Evolutionary conservation across 2,888 invertebrate genomes (phyloP).

Genomic region (Macrophya annulata): DNA sequence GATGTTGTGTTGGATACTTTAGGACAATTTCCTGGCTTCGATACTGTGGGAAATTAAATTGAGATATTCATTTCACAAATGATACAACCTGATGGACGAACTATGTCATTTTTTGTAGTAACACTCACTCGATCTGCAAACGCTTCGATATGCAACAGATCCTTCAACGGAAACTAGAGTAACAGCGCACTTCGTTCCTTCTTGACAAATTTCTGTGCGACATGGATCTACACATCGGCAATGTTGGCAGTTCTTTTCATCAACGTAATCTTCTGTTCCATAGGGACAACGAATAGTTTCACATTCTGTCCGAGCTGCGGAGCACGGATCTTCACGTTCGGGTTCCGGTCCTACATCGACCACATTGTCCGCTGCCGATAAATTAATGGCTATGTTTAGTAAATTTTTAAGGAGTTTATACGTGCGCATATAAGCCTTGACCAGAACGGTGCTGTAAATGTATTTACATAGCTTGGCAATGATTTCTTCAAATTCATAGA

Average conservation of each 20-base stretch:
- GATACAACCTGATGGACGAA: constrained; percentile 43
- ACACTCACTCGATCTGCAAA: constrained; percentile 85
- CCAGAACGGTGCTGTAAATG: not conserved
- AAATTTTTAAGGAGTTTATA: not conserved
- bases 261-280: constrained; percentile 85
- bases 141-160: constrained; percentile 81
- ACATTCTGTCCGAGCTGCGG: constrained; percentile 84
- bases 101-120: not conserved
- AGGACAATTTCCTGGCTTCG: constrained; percentile 88
- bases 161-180: constrained; percentile 73
- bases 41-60: constrained; percentile 78
- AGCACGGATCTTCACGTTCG: constrained; percentile 81
- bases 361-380: constrained; percentile 74
- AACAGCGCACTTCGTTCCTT: constrained; percentile 87
- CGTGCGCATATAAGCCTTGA: not conserved
- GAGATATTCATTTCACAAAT: constrained; percentile 45
- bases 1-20: constrained; percentile 78
- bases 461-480: constrained; percentile 32
- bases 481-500: not conserved
- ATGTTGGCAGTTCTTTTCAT: constrained; percentile 84
- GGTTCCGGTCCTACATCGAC: constrained; percentile 76
- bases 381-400: not conserved
- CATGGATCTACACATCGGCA: constrained; percentile 92
- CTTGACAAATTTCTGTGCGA: constrained; percentile 82
- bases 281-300: constrained; percentile 85